Conservation (phyloP, 2,797 vertebrate genomes). For the Tragopan temminckii region DNA sequence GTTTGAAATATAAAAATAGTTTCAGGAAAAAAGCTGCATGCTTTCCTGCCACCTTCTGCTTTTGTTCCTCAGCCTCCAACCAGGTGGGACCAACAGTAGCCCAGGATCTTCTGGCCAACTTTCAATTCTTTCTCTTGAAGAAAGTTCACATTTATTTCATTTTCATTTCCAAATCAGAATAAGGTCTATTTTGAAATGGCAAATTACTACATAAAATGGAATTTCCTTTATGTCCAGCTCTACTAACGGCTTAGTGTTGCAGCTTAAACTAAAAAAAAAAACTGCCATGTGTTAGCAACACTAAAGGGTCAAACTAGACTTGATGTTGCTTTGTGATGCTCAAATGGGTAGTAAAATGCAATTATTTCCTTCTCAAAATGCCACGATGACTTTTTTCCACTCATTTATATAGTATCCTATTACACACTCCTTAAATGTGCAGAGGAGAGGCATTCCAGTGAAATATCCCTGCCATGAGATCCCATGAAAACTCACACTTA, state of each 20-base stretch:
- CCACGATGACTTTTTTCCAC: background rate
- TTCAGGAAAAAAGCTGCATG: background rate
- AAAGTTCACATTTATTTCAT: constrained; percentile 1
- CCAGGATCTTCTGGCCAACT: background rate
- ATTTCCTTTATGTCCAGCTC: constrained; percentile 3
- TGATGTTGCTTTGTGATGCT: constrained; percentile 3
- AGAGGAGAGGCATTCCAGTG: background rate
- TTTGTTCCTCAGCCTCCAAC: background rate
- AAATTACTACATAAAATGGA: constrained; percentile 13
- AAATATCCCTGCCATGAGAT: background rate
- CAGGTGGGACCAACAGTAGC: constrained; percentile 8
- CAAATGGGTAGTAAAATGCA: constrained; percentile 34
- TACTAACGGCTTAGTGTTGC: background rate
- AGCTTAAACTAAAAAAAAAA: constrained; percentile 29
- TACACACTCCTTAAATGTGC: background rate
- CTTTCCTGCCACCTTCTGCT: constrained; percentile 1
- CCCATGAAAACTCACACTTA: background rate
- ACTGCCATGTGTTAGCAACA: background rate
- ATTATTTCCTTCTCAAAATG: constrained; percentile 9
- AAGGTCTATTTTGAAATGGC: constrained; percentile 11
- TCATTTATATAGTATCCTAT: background rate
- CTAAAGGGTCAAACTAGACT: constrained; percentile 1
- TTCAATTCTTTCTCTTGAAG: background rate
- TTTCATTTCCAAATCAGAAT: background rate
- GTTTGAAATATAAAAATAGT: background rate